These are phyloP conservation scores for Coregonus suidteri DNA, from an alignment of 2,797 vertebrate genomes.

Conservation along the genomic window DNA sequence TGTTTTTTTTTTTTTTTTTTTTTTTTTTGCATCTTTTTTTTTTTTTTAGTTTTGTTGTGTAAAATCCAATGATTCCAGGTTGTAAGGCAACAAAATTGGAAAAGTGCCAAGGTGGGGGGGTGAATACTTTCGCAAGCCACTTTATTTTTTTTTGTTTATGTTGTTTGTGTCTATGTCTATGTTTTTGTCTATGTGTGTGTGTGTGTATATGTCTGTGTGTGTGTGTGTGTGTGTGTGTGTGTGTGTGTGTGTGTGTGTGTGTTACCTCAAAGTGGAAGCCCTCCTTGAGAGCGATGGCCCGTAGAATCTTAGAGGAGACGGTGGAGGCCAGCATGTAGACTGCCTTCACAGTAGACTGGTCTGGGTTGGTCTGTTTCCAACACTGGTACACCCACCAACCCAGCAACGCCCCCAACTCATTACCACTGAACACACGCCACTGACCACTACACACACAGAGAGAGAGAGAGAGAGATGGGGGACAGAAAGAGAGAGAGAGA, in stretches of 20 bases:
- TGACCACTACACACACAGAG: conserved; percentile 75
- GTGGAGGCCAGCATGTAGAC: conserved; percentile 96
- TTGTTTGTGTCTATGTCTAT: too few relatives aligned
- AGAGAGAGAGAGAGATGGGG: background rate
- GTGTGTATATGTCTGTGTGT: conserved; percentile 9
- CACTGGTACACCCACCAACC: conserved; percentile 96
- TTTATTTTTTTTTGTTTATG: too few relatives aligned
- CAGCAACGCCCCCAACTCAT: conserved; percentile 91
- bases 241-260: conserved; percentile 10
- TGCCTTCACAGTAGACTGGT: conserved; percentile 77
- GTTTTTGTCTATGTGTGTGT: conserved; percentile 3
- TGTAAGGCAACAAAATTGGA: too few relatives aligned
- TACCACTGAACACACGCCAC: conserved; percentile 95
- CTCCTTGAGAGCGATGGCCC: conserved; percentile 93
- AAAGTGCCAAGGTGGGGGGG: too few relatives aligned
- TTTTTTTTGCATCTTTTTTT: too few relatives aligned
- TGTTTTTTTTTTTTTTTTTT: too few relatives aligned
- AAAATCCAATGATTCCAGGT: too few relatives aligned
- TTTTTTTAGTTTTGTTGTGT: too few relatives aligned
- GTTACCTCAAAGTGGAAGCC: conserved; percentile 97
- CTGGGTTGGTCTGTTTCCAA: conserved; percentile 85
- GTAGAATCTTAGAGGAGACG: conserved; percentile 95
- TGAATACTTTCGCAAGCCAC: too few relatives aligned
- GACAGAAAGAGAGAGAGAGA: background rate
- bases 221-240: conserved; percentile 8